These are phyloP conservation scores for Cryptocephalus moraei DNA, from an alignment of 2,888 invertebrate genomes.

Conservation along the genomic window DNA sequence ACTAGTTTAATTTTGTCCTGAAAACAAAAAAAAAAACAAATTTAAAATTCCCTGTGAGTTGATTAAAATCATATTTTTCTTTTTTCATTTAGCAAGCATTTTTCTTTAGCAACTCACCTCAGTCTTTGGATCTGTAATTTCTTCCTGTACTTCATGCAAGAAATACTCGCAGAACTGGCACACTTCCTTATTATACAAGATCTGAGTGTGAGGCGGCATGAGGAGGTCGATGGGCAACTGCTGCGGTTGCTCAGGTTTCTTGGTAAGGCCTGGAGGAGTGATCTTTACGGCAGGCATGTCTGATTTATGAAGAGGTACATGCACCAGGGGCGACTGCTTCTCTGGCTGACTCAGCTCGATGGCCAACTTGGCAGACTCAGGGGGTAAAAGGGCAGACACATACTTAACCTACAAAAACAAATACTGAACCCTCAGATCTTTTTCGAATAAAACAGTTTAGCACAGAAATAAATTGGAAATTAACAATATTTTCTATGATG, in stretches of 20 bases:
- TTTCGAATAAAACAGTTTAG: too few relatives aligned
- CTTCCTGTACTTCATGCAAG: constrained; percentile 67
- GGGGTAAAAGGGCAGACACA: neutral
- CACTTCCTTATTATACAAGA: constrained; percentile 38
- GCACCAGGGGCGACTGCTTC: constrained; percentile 3
- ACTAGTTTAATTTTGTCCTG: constrained; percentile 58
- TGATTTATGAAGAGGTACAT: neutral
- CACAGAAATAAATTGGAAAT: too few relatives aligned
- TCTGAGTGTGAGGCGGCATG: constrained; percentile 31
- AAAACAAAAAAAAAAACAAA: constrained; percentile 15
- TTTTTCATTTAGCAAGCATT: too few relatives aligned
- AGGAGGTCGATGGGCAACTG: constrained; percentile 46
- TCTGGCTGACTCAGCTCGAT: neutral
- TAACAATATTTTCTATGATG: too few relatives aligned
- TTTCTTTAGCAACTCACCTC: constrained; percentile 56
- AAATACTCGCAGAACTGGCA: constrained; percentile 78
- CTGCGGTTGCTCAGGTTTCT: constrained; percentile 7
- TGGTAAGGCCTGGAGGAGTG: neutral
- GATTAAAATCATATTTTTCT: too few relatives aligned
- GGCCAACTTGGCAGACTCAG: constrained; percentile 5
- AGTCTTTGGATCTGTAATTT: constrained; percentile 54
- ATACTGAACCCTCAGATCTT: too few relatives aligned
- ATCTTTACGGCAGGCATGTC: neutral
- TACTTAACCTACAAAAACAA: too few relatives aligned
- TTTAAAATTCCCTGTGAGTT: too few relatives aligned